Conservation (phyloP, 2,888 invertebrate species). For the Ennomos erosarius region DNA sequence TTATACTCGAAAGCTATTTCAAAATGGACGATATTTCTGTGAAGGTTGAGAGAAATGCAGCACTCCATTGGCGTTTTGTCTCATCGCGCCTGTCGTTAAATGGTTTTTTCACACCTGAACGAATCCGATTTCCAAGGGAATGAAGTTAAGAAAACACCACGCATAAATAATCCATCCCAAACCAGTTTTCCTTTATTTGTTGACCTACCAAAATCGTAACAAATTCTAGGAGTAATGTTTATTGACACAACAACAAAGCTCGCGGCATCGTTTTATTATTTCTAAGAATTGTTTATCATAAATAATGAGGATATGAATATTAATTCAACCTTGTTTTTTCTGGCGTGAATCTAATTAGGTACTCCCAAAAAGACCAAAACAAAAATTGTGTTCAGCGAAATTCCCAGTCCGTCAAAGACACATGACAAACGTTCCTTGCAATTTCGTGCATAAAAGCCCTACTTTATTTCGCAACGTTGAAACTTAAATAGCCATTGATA, state of each 20-base stretch:
- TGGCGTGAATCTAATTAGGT: conserved; percentile 8
- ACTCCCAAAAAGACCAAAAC: conserved; percentile 15
- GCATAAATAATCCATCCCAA: conserved; percentile 59
- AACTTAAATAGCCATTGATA: conserved; percentile 1
- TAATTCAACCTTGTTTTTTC: conserved; percentile 6
- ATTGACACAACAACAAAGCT: conserved; percentile 37
- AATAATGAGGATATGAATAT: conserved; percentile 36
- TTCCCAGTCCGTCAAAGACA: conserved; percentile 23
- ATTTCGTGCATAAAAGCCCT: conserved; percentile 9
- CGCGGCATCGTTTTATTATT: conserved; percentile 6
- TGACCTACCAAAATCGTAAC: neutral
- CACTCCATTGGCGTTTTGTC: conserved; percentile 59
- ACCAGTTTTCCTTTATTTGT: conserved; percentile 47
- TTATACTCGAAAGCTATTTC: conserved; percentile 80
- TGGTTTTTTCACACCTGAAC: conserved; percentile 66
- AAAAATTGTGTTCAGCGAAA: conserved; percentile 24
- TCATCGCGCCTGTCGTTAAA: conserved; percentile 50
- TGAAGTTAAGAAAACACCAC: conserved; percentile 60
- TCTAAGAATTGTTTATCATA: conserved; percentile 27
- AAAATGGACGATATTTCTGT: conserved; percentile 76
- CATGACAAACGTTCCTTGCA: conserved; percentile 34
- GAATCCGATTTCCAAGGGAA: conserved; percentile 51
- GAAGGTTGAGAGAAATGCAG: conserved; percentile 58
- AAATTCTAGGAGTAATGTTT: conserved; percentile 20
- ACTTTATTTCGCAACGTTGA: conserved; percentile 4